Base-by-base conservation (phyloP, 2,113 vertebrate genomes). In the Sterrhoptilus dennistouni region DNA sequence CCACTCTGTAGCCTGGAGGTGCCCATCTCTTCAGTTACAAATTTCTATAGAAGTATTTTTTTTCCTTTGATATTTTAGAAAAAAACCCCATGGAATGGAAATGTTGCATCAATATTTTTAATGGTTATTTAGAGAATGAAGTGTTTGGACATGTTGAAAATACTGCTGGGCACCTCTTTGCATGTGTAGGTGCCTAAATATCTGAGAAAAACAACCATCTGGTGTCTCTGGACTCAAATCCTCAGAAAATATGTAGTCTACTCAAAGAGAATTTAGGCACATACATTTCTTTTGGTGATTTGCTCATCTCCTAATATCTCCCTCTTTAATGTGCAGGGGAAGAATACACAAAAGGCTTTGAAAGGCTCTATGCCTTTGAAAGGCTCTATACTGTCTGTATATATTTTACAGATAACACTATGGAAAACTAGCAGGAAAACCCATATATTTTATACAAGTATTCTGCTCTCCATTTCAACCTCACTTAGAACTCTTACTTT, bases 131-230 rank as follows among this genome's bases (percentile, higher is more conserved):
- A 87, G 56, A 78, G 83, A 87, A 49, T 1, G 1, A 92, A 77
- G 89, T 59, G 42, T 95, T 88, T 93, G 90, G 71, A 81, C 56
- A 12, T 47, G 59, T 85, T 93, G 94, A 79, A 93, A 93, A 90
- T 92, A 92, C 60, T 12, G 24, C 47, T 40, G 72, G 93, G 93
- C 80, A 93, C 21, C 91, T 95, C 24, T 93, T 90, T 95, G 91
- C 80, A 78, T 95, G 95, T 95, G 95, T 95, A 96, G 93, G 89
- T 95, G 94, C 79, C 70, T 89, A 87, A 92, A 95, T 80, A 93
- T 28, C 95, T 95, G 93, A 92, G 91, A 93, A 89, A 95, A 90
- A 22, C 6, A 2, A 50, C 96, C 95, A 95, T 97, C 95, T 95
- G 91, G 8, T 93, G 90, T 87, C 95, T 91, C 89, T 75, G 81